phyloP scores from a whole-genome alignment of 2,888 invertebrate genomes.

The Graphium colonna region DNA sequence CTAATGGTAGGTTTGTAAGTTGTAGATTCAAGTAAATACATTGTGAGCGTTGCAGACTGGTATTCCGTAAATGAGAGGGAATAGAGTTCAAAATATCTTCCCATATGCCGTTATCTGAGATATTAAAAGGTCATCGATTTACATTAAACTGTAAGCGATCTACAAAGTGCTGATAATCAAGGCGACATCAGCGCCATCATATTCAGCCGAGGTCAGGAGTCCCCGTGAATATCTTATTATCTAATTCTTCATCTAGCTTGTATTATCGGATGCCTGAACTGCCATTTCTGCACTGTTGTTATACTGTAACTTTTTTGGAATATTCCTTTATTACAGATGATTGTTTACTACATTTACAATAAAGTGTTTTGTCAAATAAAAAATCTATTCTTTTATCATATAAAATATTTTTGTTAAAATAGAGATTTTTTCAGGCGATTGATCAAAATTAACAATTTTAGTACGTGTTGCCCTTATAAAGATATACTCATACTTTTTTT shows the following conservation, averaged over 20 bases:
- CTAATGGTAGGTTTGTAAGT: conserved; percentile 1
- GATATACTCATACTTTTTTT: too few relatives aligned
- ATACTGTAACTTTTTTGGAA: too few relatives aligned
- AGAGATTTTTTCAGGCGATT: too few relatives aligned
- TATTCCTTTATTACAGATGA: too few relatives aligned
- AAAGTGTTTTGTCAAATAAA: neutral
- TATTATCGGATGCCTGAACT: conserved; percentile 13
- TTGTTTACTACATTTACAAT: neutral
- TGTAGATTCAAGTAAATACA: conserved; percentile 5
- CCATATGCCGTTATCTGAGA: conserved; percentile 7
- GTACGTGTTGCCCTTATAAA: too few relatives aligned
- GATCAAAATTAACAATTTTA: too few relatives aligned
- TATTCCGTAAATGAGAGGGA: conserved; percentile 3
- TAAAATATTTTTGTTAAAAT: neutral
- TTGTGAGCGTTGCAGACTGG: conserved; percentile 1
- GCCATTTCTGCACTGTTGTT: neutral
- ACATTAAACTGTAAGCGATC: conserved; percentile 24
- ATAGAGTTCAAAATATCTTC: conserved; percentile 19
- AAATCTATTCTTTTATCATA: neutral
- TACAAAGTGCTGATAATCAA: conserved; percentile 22
- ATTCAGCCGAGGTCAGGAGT: conserved; percentile 17
- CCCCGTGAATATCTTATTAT: conserved; percentile 21
- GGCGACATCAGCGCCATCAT: conserved; percentile 22
- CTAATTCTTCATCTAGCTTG: conserved; percentile 11
- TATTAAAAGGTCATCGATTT: conserved; percentile 23